Conservation (phyloP, 2,888 invertebrate genomes). For the Crepidodera aurea region DNA sequence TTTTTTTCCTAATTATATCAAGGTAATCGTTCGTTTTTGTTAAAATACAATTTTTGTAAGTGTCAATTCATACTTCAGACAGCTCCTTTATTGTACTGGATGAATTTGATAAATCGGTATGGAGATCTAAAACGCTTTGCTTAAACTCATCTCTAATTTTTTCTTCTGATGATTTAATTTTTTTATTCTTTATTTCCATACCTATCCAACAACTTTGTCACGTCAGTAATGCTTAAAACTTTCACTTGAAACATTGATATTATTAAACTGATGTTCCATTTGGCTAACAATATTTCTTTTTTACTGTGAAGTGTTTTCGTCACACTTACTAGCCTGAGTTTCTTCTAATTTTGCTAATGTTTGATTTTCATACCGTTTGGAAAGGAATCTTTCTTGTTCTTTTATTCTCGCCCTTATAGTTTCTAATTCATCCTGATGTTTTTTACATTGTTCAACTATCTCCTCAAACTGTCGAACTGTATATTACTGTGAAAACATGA, state of each 20-base stretch:
- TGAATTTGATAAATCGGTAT: slow-evolving; percentile 4
- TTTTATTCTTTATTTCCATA: slow-evolving; percentile 19
- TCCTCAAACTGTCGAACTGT: slow-evolving; percentile 34
- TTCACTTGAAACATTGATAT: slow-evolving; percentile 40
- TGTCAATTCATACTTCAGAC: slow-evolving; percentile 1
- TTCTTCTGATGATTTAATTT: background rate
- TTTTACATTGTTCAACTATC: slow-evolving; percentile 34
- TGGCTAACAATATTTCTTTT: slow-evolving; percentile 42
- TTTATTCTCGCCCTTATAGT: slow-evolving; percentile 28
- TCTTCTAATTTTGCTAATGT: slow-evolving; percentile 36
- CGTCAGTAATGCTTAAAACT: slow-evolving; percentile 9
- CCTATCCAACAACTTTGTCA: slow-evolving; percentile 20
- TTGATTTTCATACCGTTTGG: slow-evolving; percentile 40
- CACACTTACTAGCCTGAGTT: slow-evolving; percentile 37
- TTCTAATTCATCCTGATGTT: slow-evolving; percentile 28
- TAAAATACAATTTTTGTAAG: slow-evolving; percentile 5
- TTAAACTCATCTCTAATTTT: slow-evolving; percentile 9
- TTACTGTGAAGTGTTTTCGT: slow-evolving; percentile 37
- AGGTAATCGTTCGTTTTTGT: slow-evolving; percentile 9
- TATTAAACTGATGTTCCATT: slow-evolving; percentile 44
- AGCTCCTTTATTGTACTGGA: slow-evolving; percentile 4
- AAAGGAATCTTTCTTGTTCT: slow-evolving; percentile 42
- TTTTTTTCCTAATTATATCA: slow-evolving; percentile 15
- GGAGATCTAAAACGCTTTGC: slow-evolving; percentile 2
- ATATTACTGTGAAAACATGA: slow-evolving; percentile 26